These are phyloP conservation scores for Parnassius smintheus DNA, from an alignment of 2,888 invertebrate genomes.

Conservation along the genomic window DNA sequence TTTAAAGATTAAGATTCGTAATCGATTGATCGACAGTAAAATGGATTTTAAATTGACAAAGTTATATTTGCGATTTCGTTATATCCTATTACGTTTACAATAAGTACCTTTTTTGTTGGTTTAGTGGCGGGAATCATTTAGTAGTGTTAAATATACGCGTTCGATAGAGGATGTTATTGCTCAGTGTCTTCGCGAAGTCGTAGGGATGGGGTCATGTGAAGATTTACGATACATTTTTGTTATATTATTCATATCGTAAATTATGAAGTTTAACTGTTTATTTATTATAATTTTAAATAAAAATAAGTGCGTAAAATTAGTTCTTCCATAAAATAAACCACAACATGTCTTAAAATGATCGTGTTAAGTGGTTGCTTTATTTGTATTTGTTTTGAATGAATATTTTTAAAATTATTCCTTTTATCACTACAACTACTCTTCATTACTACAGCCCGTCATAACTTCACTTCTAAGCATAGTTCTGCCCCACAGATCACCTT, in stretches of 20 bases:
- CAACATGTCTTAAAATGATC: no score
- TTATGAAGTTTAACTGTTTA: conserved; percentile 22
- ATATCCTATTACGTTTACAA: conserved; percentile 22
- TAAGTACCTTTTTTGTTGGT: conserved; percentile 27
- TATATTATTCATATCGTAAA: conserved; percentile 28
- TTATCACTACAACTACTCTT: no score
- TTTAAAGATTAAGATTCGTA: conserved; percentile 30
- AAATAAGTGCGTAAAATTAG: conserved; percentile 3
- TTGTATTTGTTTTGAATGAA: no score
- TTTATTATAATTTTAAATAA: conserved; percentile 14
- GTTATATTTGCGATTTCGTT: conserved; percentile 30
- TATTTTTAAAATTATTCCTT: no score
- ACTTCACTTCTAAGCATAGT: no score
- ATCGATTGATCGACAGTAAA: conserved; percentile 28
- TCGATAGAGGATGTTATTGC: conserved; percentile 66
- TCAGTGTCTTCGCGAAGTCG: conserved; percentile 62
- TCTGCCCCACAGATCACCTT: no score
- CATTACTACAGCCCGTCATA: no score
- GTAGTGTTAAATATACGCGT: conserved; percentile 58
- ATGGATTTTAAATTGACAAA: conserved; percentile 32
- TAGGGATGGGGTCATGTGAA: conserved; percentile 49
- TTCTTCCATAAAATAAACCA: no score
- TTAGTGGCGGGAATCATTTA: conserved; percentile 28
- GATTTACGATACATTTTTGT: conserved; percentile 36
- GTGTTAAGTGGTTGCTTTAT: no score